Evolutionary conservation across 2,888 invertebrate species (phyloP).

Genomic region (Ernsta delagoae): DNA sequence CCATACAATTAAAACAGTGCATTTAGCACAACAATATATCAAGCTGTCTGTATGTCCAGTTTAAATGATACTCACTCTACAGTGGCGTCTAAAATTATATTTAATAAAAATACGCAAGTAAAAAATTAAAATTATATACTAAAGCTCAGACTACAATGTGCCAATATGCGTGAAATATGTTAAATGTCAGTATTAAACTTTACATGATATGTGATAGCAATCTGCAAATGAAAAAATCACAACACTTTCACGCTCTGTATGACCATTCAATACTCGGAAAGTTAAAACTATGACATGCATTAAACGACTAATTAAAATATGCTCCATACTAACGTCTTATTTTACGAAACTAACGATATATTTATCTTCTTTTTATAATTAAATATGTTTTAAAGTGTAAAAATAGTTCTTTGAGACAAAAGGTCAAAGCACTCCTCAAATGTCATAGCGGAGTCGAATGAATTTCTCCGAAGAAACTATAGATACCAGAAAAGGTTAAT

Average conservation of each 20-base stretch:
- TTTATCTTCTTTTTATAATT: slow-evolving; percentile 63
- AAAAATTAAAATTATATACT: slow-evolving; percentile 13
- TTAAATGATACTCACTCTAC: slow-evolving; percentile 47
- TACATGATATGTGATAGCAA: slow-evolving; percentile 65
- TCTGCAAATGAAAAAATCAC: slow-evolving; percentile 62
- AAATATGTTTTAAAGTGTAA: slow-evolving; percentile 76
- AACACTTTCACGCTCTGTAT: slow-evolving; percentile 56
- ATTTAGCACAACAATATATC: slow-evolving; percentile 15
- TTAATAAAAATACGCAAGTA: slow-evolving; percentile 33
- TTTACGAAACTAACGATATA: slow-evolving; percentile 80
- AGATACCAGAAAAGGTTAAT: slow-evolving; percentile 61
- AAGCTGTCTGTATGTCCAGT: slow-evolving; percentile 54
- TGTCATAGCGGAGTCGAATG: slow-evolving; percentile 47
- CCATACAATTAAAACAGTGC: slow-evolving; percentile 19
- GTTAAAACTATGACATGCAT: slow-evolving; percentile 80
- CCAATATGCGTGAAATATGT: background rate
- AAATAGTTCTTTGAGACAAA: slow-evolving; percentile 77
- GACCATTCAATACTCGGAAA: slow-evolving; percentile 60
- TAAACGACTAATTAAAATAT: slow-evolving; percentile 81
- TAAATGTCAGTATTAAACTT: background rate
- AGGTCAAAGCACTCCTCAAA: slow-evolving; percentile 65
- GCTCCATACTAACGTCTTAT: slow-evolving; percentile 74
- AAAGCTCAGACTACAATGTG: slow-evolving; percentile 29
- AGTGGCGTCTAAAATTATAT: slow-evolving; percentile 36
- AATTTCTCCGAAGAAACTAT: slow-evolving; percentile 47